These are phyloP conservation scores for Digitonthophagus gazella DNA, from an alignment of 2,888 invertebrate species.

Conservation along the genomic window DNA sequence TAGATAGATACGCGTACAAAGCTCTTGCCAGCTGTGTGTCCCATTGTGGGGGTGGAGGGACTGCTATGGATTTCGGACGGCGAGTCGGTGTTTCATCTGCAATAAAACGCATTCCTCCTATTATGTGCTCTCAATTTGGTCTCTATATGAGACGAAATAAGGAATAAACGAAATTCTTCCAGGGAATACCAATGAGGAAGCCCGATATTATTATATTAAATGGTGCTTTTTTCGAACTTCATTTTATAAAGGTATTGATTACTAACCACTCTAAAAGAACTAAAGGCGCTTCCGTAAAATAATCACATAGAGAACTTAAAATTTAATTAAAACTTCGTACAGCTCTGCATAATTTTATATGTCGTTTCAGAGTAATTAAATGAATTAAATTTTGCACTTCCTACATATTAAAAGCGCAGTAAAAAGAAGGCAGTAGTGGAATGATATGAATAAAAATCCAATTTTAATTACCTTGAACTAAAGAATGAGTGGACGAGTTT, in stretches of 20 bases:
- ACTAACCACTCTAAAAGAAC: too few relatives aligned
- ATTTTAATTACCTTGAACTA: constrained; percentile 60
- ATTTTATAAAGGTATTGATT: background rate
- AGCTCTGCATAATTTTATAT: too few relatives aligned
- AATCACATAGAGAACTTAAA: too few relatives aligned
- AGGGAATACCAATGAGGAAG: background rate
- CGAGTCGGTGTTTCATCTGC: constrained; percentile 47
- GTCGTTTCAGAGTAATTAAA: too few relatives aligned
- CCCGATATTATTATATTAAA: background rate
- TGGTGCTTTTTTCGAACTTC: background rate
- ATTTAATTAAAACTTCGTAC: too few relatives aligned
- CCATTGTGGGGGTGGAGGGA: constrained; percentile 59
- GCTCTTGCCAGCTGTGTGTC: constrained; percentile 80
- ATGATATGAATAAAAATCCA: background rate
- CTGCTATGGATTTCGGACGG: constrained; percentile 67
- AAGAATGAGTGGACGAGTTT: constrained; percentile 69
- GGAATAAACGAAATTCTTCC: constrained; percentile 2
- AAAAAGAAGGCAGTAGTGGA: too few relatives aligned
- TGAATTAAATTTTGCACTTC: too few relatives aligned
- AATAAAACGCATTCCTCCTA: constrained; percentile 8
- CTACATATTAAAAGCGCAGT: background rate
- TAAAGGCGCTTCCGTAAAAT: too few relatives aligned
- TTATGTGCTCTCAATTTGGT: constrained; percentile 1
- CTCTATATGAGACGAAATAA: background rate
- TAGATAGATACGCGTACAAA: constrained; percentile 84